Conservation (phyloP, 2,113 vertebrate genomes). For the Lampris incognitus region DNA sequence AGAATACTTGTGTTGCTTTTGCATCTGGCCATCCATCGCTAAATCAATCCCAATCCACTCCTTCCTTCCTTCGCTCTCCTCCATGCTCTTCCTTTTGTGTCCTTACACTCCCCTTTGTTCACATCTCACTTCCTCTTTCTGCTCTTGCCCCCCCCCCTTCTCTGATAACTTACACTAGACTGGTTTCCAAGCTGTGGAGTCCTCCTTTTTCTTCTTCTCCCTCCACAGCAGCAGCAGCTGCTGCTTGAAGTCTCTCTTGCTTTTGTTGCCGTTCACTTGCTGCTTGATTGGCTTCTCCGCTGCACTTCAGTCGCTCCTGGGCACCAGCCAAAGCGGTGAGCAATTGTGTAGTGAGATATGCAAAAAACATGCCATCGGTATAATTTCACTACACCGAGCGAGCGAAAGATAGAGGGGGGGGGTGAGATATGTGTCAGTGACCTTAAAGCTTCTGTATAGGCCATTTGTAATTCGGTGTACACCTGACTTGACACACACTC, state of each 20-base stretch:
- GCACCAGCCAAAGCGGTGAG: slow-evolving; percentile 52
- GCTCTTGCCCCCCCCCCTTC: slow-evolving; percentile 3
- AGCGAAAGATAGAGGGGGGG: slow-evolving; percentile 38
- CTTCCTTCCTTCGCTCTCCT: background rate
- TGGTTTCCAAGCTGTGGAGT: slow-evolving; percentile 50
- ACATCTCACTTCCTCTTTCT: slow-evolving; percentile 11
- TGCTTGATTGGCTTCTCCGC: slow-evolving; percentile 67
- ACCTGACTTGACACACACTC: slow-evolving; percentile 53
- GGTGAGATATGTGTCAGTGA: slow-evolving; percentile 48
- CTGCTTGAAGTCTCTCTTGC: slow-evolving; percentile 55
- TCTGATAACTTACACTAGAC: slow-evolving; percentile 44
- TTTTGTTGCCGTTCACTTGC: slow-evolving; percentile 62
- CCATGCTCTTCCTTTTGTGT: background rate
- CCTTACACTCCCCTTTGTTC: background rate
- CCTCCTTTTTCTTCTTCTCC: slow-evolving; percentile 36
- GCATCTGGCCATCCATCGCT: background rate
- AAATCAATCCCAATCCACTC: background rate
- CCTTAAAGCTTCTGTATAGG: slow-evolving; percentile 63
- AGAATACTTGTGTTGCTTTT: background rate
- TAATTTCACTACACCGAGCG: slow-evolving; percentile 50
- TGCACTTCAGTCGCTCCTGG: slow-evolving; percentile 58
- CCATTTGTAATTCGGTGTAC: slow-evolving; percentile 57
- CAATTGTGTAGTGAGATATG: slow-evolving; percentile 61
- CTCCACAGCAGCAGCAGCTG: slow-evolving; percentile 46
- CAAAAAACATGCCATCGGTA: slow-evolving; percentile 62